A percentile compares a stretch with the other conserved stretches of the same genome.
These are phyloP conservation scores for Xenus cinereus DNA, from an alignment of 2,113 vertebrate species.

Conservation along the genomic window DNA sequence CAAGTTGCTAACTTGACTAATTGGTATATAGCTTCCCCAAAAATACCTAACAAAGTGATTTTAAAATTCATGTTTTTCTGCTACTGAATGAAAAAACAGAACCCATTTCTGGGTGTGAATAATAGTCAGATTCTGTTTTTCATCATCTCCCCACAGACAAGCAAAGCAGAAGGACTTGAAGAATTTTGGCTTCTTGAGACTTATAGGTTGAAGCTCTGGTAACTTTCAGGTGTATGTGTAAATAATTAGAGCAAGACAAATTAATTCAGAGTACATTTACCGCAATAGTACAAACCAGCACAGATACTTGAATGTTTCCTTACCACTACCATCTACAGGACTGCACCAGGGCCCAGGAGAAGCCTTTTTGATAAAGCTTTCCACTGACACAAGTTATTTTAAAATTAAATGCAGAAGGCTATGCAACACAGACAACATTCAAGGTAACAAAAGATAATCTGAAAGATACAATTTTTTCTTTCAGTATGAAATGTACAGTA, in stretches of 20 bases:
- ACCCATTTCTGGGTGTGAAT: background rate
- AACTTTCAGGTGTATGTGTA: background rate
- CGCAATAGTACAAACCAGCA: background rate
- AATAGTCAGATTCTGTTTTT: background rate
- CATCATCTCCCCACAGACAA: background rate
- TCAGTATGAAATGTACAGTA: background rate
- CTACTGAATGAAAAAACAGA: background rate
- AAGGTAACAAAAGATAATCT: background rate
- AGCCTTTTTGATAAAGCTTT: background rate
- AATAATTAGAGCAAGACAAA: background rate
- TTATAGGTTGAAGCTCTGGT: background rate
- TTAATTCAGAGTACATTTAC: background rate
- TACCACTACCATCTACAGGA: background rate
- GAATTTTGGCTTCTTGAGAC: background rate
- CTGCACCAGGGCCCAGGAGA: background rate
- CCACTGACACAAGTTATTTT: background rate
- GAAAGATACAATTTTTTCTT: background rate
- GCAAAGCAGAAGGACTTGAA: background rate
- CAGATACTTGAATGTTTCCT: background rate
- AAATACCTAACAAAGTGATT: background rate
- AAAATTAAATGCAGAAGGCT: background rate
- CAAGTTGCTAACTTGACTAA: background rate
- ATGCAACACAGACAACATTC: background rate
- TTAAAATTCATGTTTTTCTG: background rate
- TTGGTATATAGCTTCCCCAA: background rate